Base-by-base conservation (phyloP, 2,888 invertebrate genomes). In the Ephialtes manifestator region DNA sequence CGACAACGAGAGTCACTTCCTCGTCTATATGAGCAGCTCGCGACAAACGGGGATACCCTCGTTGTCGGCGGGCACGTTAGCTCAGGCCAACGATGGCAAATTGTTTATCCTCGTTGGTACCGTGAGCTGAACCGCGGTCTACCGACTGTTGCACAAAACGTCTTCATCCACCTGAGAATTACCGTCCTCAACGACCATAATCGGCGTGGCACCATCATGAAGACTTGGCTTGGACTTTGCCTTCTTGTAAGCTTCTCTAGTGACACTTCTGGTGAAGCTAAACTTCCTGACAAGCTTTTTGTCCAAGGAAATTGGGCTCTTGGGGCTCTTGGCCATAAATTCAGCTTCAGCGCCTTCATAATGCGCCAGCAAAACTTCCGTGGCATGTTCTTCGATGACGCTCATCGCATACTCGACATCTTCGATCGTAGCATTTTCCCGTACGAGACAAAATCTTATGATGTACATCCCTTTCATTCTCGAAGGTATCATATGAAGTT, bases 401-500 rank as follows among this genome's bases (percentile, higher is more conserved):
- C 95, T 94, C 95, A 96, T 96, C 0, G 97, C 97, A 86, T 95
- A 95, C 68, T 96, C 96, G 67, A 98, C 96, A 91, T 98, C 97
- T 60, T 96, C 95, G 80, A 97, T 97, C 0, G 94, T 95, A 4
- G 98, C 97, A 89, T 97, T 95, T 92, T 98, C 97, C 24, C 97
- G 95, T 60, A 97, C 97, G 0, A 98, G 97, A 91, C 97, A 97
- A 94, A 98, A 98, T 78, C 97, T 94, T 80, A 97, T 96, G 48
- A 97, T 96, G 92, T 97, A 98, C 92, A 96, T 96, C 71, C 96
- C 96, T 93, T 96, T 96, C 1, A 97, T 96, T 89, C 97, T 95
- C 0, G 97, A 96, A 0, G 97, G 97, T 63, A 97, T 97, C 97
- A 98, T 97, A 94, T 98, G 98, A 75, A 98, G 95, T 90, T 96